phyloP scores from a whole-genome alignment of 1,140 invertebrate genomes.

The Papilio machaon region DNA sequence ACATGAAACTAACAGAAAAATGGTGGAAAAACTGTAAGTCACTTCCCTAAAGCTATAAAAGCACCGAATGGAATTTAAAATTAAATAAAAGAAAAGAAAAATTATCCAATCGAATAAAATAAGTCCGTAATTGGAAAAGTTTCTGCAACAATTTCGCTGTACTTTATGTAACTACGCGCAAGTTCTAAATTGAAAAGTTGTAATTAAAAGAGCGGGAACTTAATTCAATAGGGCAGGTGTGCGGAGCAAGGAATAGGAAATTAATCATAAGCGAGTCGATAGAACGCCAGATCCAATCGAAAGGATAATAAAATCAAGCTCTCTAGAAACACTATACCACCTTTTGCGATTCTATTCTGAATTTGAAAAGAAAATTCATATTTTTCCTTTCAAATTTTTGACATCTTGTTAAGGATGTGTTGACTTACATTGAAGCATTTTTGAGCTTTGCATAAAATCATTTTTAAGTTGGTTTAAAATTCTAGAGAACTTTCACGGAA shows the following conservation, averaged over 20 bases:
- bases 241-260: constrained; percentile 22
- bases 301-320: constrained; percentile 32
- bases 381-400: constrained; percentile 15
- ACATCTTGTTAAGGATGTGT: constrained; percentile 12
- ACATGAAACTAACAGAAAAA: not conserved
- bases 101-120: constrained; percentile 18
- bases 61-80: constrained; percentile 2
- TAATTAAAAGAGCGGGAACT: constrained; percentile 39
- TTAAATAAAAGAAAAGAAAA: constrained; percentile 17
- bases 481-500: not conserved
- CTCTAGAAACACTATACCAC: constrained; percentile 27
- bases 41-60: constrained; percentile 4
- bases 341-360: not conserved
- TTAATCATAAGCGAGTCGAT: constrained; percentile 37
- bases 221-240: constrained; percentile 39
- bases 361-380: constrained; percentile 14
- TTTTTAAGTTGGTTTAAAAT: not conserved
- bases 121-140: constrained; percentile 37
- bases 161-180: constrained; percentile 29
- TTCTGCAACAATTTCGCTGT: constrained; percentile 35
- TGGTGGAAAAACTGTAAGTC: not conserved
- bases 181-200: constrained; percentile 40
- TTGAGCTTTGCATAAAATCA: not conserved
- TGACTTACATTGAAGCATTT: constrained; percentile 23
- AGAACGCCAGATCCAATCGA: constrained; percentile 26